Conservation (phyloP, 2,113 vertebrate species). For the Rattus norvegicus region GRCr8 NC_086024.1:68779001-68779500, state of each 20-base stretch:
- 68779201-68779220: too few relatives aligned
- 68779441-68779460: neutral
- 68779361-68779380: neutral
- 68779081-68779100: neutral
- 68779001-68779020: neutral
- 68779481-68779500: neutral
- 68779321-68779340: neutral
- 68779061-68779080: slow-evolving; percentile 15
- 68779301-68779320: neutral
- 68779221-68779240: too few relatives aligned
- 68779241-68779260: neutral
- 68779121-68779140: too few relatives aligned
- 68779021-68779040: neutral
- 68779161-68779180: too few relatives aligned
- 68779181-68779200: too few relatives aligned
- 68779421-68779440: neutral
- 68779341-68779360: neutral
- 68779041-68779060: neutral
- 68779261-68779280: neutral
- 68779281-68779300: neutral
- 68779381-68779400: neutral
- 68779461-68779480: neutral
- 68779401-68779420: neutral
- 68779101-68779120: neutral
- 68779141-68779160: too few relatives aligned